Evolutionary conservation across 2,888 invertebrate genomes (phyloP).

Genomic region (Caenorhabditis virilis): DNA sequence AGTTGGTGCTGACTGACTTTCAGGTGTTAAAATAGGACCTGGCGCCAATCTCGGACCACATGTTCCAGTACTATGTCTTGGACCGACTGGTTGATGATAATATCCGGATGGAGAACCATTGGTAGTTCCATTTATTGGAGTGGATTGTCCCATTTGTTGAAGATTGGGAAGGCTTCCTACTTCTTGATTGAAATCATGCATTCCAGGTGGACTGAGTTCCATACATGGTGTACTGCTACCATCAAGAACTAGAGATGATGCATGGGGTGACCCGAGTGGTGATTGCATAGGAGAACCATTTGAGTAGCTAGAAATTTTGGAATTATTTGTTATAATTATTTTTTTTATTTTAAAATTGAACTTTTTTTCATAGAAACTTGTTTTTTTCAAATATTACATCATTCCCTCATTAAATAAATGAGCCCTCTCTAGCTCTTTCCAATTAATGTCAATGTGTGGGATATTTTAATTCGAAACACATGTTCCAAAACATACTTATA

Average conservation of each 20-base stretch:
- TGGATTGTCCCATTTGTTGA: conserved; percentile 1
- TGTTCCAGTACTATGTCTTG: conserved; percentile 47
- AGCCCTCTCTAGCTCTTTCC: too few relatives aligned
- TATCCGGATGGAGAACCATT: too few relatives aligned
- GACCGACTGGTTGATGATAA: conserved; percentile 31
- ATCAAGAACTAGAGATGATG: conserved; percentile 43
- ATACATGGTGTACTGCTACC: conserved; percentile 40
- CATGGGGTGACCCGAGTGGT: conserved; percentile 43
- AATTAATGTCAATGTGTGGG: too few relatives aligned
- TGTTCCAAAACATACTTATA: too few relatives aligned
- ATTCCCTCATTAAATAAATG: too few relatives aligned
- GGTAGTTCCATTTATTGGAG: conserved; percentile 1
- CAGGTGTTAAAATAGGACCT: conserved; percentile 42
- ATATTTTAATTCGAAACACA: too few relatives aligned
- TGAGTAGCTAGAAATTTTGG: conserved; percentile 11
- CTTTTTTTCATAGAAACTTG: background rate
- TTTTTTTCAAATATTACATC: too few relatives aligned
- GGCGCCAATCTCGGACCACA: conserved; percentile 50
- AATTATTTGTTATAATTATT: background rate
- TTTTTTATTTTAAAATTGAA: background rate
- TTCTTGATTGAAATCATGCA: conserved; percentile 26
- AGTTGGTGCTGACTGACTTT: conserved; percentile 63
- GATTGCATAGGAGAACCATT: conserved; percentile 46
- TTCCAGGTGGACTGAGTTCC: conserved; percentile 45
- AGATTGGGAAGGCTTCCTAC: conserved; percentile 32